A percentile compares a stretch with the other conserved stretches of the same genome.
Conservation (phyloP, 1,140 invertebrate genomes). For the Atta cephalotes region DNA sequence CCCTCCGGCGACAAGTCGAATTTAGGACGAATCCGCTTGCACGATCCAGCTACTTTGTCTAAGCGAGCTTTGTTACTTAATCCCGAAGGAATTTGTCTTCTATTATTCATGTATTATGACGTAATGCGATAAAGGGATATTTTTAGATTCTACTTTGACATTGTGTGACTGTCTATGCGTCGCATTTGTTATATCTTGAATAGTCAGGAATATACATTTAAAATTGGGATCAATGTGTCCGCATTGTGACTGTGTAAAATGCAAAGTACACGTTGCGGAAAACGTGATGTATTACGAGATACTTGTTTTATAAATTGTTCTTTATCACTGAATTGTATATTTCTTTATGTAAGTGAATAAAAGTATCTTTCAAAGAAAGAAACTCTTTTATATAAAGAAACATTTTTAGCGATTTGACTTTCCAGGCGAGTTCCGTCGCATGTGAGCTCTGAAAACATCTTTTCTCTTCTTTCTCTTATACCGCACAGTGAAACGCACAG, state of each 20-base stretch:
- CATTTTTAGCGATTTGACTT: constrained; percentile 15
- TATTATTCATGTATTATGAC: not conserved
- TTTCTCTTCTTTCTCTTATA: constrained; percentile 11
- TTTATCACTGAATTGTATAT: not conserved
- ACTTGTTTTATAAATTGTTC: not conserved
- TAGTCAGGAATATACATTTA: not conserved
- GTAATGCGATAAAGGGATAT: not conserved
- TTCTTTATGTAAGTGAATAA: not conserved
- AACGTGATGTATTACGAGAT: not conserved
- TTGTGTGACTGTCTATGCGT: not conserved
- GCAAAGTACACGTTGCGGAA: not conserved
- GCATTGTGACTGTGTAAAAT: constrained; percentile 18
- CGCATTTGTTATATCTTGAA: not conserved
- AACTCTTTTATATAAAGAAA: not conserved
- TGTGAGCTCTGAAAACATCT: constrained; percentile 13
- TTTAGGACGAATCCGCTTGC: not conserved
- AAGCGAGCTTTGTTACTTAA: not conserved
- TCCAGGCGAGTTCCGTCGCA: not conserved
- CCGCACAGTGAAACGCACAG: not conserved
- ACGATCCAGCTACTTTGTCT: not conserved
- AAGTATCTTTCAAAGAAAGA: not conserved
- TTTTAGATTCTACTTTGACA: not conserved
- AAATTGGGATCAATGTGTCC: constrained; percentile 53
- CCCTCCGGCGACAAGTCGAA: constrained; percentile 2
- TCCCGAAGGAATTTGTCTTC: not conserved